Percentiles rank a stretch among this genome's conserved stretches.
Conservation (phyloP, 2,113 vertebrate species). For the Acrocephalus kingi region DNA sequence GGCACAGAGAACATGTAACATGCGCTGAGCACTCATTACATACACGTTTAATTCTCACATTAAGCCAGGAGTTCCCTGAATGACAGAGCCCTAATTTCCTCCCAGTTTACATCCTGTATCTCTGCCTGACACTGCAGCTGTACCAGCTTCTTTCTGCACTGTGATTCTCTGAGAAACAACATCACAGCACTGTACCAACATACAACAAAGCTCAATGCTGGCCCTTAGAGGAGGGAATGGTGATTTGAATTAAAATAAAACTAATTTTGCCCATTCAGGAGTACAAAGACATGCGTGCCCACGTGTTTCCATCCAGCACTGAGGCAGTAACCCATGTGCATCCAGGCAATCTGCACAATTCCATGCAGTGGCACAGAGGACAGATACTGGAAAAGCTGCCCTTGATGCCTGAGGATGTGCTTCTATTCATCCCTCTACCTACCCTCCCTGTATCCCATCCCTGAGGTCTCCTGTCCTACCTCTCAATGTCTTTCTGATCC, state of each 20-base stretch:
- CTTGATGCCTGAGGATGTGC: accelerated
- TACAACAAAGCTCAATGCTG: neutral
- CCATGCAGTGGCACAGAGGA: neutral
- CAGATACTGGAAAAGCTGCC: neutral
- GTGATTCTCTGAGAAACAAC: neutral
- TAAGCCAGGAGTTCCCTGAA: neutral
- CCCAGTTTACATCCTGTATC: neutral
- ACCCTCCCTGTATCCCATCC: neutral
- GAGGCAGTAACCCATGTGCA: neutral
- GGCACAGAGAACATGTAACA: neutral
- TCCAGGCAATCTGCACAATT: accelerated
- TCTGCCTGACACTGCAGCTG: neutral
- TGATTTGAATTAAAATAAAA: neutral
- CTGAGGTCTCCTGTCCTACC: neutral
- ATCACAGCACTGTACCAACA: neutral
- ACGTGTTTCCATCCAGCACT: neutral
- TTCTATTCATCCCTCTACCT: neutral
- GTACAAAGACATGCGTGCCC: accelerated
- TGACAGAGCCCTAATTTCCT: neutral
- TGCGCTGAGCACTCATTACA: neutral
- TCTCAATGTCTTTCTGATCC: neutral
- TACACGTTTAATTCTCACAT: neutral
- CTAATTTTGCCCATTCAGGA: neutral
- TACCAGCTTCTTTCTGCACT: neutral
- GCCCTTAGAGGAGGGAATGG: neutral